Conservation (phyloP, 2,888 invertebrate species). For the Ryuthela nishihirai region DNA sequence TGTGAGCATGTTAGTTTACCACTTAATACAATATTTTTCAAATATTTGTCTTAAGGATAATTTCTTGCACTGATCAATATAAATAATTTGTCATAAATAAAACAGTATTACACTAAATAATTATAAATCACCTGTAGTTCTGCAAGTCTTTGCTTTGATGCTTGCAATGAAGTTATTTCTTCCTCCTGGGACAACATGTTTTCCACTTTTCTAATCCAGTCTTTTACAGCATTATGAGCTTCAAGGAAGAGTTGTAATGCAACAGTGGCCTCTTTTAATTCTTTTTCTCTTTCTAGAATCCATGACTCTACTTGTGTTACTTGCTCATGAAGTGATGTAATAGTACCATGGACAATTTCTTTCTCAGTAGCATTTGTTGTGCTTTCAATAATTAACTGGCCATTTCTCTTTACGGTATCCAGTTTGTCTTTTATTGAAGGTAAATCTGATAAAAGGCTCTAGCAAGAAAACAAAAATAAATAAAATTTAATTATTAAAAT, state of each 20-base stretch:
- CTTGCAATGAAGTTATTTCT: slow-evolving; percentile 22
- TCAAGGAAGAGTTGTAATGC: slow-evolving; percentile 82
- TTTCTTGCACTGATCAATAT: too few species aligned
- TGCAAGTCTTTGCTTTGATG: slow-evolving; percentile 77
- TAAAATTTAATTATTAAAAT: too few species aligned
- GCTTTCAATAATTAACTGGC: slow-evolving; percentile 72
- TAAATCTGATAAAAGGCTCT: slow-evolving; percentile 33
- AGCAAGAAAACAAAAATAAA: background rate
- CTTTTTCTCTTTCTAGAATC: slow-evolving; percentile 76
- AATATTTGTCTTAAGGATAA: too few species aligned
- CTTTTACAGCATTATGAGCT: slow-evolving; percentile 72
- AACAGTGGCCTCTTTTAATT: slow-evolving; percentile 80
- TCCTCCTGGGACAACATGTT: slow-evolving; percentile 73
- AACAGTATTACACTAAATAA: too few species aligned
- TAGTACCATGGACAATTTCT: slow-evolving; percentile 67
- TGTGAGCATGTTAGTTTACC: too few species aligned
- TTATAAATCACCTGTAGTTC: slow-evolving; percentile 76
- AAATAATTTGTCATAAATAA: too few species aligned
- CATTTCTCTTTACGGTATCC: slow-evolving; percentile 64
- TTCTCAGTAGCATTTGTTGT: slow-evolving; percentile 73
- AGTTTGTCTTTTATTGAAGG: slow-evolving; percentile 37
- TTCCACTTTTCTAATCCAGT: slow-evolving; percentile 79
- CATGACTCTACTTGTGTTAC: slow-evolving; percentile 70
- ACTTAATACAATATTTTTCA: too few species aligned
- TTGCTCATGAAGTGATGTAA: slow-evolving; percentile 71